Evolutionary conservation across 2,113 vertebrate species (phyloP).

Genomic region (Ornithorhynchus anatinus): DNA sequence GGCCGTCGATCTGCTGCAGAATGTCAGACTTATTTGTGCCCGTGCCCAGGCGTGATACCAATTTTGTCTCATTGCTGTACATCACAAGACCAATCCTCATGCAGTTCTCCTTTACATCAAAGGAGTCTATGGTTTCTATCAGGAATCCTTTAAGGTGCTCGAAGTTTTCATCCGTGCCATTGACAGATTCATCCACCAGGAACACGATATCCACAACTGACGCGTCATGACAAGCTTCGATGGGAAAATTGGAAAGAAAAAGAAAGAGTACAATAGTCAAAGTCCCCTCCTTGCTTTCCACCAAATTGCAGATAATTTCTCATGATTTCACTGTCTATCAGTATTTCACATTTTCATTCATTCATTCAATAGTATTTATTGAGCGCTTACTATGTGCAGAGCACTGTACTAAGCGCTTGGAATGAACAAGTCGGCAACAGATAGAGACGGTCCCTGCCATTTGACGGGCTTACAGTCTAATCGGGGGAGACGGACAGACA

Average conservation of each 20-base stretch:
- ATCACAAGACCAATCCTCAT: conserved; percentile 55
- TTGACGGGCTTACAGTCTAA: too few relatives aligned
- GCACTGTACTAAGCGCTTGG: too few relatives aligned
- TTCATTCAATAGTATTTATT: too few relatives aligned
- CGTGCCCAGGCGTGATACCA: conserved; percentile 32
- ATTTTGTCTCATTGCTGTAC: conserved; percentile 34
- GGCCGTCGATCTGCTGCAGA: conserved; percentile 28
- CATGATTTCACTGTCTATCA: too few relatives aligned
- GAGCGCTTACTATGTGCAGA: too few relatives aligned
- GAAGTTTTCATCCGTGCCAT: conserved; percentile 36
- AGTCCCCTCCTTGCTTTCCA: background rate
- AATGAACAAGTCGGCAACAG: too few relatives aligned
- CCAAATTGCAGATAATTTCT: background rate
- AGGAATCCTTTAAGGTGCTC: conserved; percentile 58
- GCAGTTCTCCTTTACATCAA: conserved; percentile 58
- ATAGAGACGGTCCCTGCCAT: too few relatives aligned
- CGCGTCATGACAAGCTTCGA: conserved; percentile 45
- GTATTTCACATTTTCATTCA: too few relatives aligned
- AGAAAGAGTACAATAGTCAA: background rate
- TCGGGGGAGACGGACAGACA: too few relatives aligned
- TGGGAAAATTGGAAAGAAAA: background rate
- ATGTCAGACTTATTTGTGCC: conserved; percentile 41
- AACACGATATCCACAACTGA: conserved; percentile 68
- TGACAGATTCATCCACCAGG: conserved; percentile 59
- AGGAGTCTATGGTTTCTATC: conserved; percentile 30